Conservation (phyloP, 2,113 vertebrate species). For the Oreamnos americanus region DNA sequence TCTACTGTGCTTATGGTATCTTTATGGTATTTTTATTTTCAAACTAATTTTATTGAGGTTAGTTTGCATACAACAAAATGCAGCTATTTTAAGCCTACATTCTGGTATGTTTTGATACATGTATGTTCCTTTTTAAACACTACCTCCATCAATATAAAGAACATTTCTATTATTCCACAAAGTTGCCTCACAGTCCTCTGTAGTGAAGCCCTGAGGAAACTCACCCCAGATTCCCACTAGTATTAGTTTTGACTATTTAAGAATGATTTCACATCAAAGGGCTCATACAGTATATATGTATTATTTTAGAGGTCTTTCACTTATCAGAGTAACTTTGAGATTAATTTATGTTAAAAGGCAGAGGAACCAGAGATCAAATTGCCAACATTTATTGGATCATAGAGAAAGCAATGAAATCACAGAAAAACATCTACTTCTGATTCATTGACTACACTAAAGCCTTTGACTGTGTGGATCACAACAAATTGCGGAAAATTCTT, state of each 20-base stretch:
- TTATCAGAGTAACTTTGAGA: neutral
- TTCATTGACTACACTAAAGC: neutral
- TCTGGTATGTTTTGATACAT: neutral
- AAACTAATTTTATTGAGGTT: neutral
- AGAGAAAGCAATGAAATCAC: neutral
- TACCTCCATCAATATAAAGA: neutral
- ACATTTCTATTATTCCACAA: neutral
- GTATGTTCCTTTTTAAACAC: neutral
- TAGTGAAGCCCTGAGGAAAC: accelerated
- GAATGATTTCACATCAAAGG: neutral
- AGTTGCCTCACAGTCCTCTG: neutral
- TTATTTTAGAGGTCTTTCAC: slow-evolving; percentile 2
- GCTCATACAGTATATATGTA: neutral
- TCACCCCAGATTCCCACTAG: neutral
- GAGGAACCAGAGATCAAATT: neutral
- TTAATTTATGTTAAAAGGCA: neutral
- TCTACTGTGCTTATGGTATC: neutral
- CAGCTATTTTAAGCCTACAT: neutral
- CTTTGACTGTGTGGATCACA: neutral
- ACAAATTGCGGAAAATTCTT: neutral
- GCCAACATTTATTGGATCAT: neutral
- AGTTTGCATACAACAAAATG: neutral
- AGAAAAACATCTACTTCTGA: neutral
- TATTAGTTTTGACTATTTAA: neutral
- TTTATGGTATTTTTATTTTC: neutral